A percentile compares a stretch with the other conserved stretches of the same genome.
Conservation (phyloP, 2,797 vertebrate species). For the Pseudochirops cupreus region DNA sequence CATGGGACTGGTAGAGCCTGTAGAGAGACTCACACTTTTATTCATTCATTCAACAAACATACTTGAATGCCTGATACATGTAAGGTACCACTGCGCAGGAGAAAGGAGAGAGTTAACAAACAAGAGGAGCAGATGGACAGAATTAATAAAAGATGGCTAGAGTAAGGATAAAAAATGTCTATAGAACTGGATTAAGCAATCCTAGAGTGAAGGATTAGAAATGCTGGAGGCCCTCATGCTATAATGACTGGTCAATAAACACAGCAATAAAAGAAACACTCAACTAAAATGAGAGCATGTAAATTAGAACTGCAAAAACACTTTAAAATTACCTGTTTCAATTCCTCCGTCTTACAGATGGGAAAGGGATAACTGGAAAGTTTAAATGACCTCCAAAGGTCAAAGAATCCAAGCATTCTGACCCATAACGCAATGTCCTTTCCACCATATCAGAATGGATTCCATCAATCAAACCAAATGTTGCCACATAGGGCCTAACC, state of each 20-base stretch:
- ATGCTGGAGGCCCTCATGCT: background rate
- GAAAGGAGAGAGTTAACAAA: background rate
- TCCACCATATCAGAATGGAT: background rate
- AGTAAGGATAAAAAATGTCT: background rate
- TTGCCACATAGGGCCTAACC: background rate
- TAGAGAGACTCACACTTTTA: rapidly evolving
- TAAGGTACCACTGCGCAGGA: background rate
- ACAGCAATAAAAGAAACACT: background rate
- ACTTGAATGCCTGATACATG: background rate
- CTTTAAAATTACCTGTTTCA: background rate
- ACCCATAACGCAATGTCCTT: background rate
- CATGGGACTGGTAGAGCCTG: background rate
- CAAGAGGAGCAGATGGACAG: background rate
- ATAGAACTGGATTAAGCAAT: background rate
- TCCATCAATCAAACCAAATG: background rate
- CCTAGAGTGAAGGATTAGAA: background rate
- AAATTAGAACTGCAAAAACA: background rate
- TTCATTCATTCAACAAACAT: rapidly evolving
- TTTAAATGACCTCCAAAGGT: background rate
- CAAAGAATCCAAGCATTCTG: background rate
- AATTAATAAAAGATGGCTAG: background rate
- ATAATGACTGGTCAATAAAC: background rate
- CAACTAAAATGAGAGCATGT: background rate
- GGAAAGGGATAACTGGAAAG: background rate
- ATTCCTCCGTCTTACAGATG: background rate